Evolutionary conservation across 2,113 vertebrate genomes (phyloP).

Genomic region (Geothlypis trichas): DNA sequence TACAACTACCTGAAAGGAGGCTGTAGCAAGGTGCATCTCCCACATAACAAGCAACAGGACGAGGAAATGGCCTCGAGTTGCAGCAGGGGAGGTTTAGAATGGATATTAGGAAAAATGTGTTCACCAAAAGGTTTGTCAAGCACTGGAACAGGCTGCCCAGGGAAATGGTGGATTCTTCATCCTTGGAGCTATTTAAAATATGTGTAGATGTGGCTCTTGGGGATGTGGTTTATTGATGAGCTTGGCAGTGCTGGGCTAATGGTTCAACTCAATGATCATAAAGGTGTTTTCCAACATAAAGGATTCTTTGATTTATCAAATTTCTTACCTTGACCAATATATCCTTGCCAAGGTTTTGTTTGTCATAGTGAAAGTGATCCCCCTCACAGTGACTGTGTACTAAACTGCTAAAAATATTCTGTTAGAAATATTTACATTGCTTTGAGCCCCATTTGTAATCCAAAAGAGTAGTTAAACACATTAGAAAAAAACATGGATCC

Average conservation of each 20-base stretch:
- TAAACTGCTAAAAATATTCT: neutral
- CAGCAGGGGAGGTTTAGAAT: neutral
- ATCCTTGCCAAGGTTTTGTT: neutral
- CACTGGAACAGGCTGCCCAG: neutral
- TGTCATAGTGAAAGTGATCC: neutral
- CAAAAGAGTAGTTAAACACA: neutral
- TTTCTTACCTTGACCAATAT: neutral
- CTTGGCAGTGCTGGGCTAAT: neutral
- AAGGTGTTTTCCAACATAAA: neutral
- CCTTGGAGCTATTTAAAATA: neutral
- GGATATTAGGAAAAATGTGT: neutral
- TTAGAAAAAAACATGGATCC: neutral
- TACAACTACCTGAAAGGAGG: neutral
- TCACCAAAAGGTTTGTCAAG: neutral
- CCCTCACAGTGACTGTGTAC: neutral
- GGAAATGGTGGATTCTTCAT: neutral
- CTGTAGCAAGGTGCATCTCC: neutral
- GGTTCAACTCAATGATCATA: neutral
- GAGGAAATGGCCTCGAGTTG: neutral
- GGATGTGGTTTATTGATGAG: neutral
- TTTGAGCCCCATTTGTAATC: neutral
- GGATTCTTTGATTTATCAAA: neutral
- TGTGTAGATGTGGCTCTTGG: neutral
- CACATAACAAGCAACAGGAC: accelerated
- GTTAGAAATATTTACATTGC: neutral